Base-by-base conservation (phyloP, 2,888 invertebrate species). In the Cabera pusaria region DNA sequence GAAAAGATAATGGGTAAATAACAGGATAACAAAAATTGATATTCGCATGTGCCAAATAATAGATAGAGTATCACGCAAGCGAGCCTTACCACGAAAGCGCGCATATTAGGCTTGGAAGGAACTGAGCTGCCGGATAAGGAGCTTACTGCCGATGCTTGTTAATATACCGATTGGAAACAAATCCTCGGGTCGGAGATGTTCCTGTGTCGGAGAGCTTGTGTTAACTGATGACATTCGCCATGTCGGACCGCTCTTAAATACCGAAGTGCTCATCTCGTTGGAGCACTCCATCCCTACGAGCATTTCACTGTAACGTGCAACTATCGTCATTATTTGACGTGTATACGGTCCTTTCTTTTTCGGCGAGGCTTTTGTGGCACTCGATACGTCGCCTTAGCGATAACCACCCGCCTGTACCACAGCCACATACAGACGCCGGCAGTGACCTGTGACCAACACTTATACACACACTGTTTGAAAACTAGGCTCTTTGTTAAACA, bases 161-260 rank as follows among this genome's bases (percentile, higher is more conserved):
- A 40, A 48, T 43, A 31, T 27, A 67, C 67, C 53, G 52, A 57
- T 63, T 61, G 59, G 64, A 73, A n/a, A 71, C 66, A 73, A 70
- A 59, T 69, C 67, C 73, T 58, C 62, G 58, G 41, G 12, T 36
- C 14, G 68, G 82, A 84, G 86, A 85, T 86, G 86, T 77, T 82
- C 79, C 69, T 77, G 72, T 71, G 66, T 57, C 75, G 66, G 78
- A 64, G 78, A 70, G 78, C 75, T 77, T 47, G 73, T 76, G 82
- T 76, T 84, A 77, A 88, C 87, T 88, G 87, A 88, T 88, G 87
- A 83, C 80, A 86, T 85, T 87, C 82, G 74, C 80, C 67, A 72
- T 66, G 70, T 72, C 73, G 76, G 66, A 77, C 77, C 80, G 87
- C 87, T 82, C 86, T 88, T 88, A 88, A 87, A 88, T 88, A 88